Conservation (phyloP, 2,113 vertebrate genomes). For the Chiloscyllium plagiosum region DNA sequence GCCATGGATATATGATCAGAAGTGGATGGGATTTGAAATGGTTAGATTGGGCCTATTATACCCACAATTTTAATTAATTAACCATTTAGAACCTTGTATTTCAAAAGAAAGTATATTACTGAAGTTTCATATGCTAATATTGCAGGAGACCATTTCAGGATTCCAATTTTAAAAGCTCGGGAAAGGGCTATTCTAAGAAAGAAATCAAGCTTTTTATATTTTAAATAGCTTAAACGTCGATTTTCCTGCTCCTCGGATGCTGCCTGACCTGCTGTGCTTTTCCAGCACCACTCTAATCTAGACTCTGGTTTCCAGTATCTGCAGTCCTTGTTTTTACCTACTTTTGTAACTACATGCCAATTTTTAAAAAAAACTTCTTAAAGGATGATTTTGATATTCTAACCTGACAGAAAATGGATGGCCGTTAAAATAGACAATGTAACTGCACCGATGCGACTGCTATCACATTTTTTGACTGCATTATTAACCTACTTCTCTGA, state of each 20-base stretch:
- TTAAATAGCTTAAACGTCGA: neutral
- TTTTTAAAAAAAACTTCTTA: neutral
- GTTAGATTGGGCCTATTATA: no score
- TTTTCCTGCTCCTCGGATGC: no score
- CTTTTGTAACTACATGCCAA: neutral
- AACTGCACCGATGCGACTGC: neutral
- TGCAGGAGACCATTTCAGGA: neutral
- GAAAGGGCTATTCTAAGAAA: neutral
- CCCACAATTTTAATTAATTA: no score
- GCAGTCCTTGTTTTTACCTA: no score
- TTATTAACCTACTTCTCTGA: neutral
- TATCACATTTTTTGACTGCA: no score
- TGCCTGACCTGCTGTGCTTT: no score
- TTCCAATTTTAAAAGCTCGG: neutral
- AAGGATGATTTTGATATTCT: neutral
- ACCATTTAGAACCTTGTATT: neutral
- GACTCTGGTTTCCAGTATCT: no score
- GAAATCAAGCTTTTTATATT: neutral
- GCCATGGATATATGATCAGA: no score
- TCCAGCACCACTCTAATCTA: no score
- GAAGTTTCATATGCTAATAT: neutral
- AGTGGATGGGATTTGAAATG: no score
- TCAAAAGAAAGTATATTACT: neutral
- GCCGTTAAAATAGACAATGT: neutral
- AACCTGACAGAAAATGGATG: neutral